Percentiles rank a stretch among this genome's conserved stretches.
These are phyloP conservation scores for Anguilla japonica DNA, from an alignment of 2,113 vertebrate species.

Conservation along the genomic window DNA sequence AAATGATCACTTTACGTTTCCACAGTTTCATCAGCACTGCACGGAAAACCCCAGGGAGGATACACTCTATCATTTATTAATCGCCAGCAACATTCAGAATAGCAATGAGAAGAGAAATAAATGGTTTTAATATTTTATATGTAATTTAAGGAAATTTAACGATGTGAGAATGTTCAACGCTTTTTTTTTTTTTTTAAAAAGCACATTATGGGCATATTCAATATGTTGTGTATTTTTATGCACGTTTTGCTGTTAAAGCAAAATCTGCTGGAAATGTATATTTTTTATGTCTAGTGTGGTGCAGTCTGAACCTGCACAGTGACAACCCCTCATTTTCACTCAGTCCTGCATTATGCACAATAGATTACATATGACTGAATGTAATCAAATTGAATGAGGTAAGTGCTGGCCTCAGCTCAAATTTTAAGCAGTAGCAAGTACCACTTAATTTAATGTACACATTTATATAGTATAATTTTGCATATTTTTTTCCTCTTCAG, in stretches of 20 bases:
- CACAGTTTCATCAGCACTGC: not conserved
- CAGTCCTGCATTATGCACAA: not conserved
- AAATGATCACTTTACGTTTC: not conserved
- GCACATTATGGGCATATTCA: no score
- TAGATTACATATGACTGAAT: not conserved
- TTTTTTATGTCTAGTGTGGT: not conserved
- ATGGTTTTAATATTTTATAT: no score
- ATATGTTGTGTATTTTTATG: no score
- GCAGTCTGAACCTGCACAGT: not conserved
- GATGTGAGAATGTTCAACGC: no score
- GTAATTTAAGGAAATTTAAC: no score
- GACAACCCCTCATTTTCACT: not conserved
- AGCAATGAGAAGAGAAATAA: no score
- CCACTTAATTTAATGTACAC: not conserved
- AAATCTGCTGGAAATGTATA: no score
- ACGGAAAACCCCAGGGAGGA: not conserved
- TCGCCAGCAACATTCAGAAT: no score
- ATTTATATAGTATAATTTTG: not conserved
- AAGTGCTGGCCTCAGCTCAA: not conserved
- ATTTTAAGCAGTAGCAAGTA: not conserved
- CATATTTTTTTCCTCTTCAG: not conserved
- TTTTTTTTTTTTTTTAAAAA: no score
- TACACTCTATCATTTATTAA: no score
- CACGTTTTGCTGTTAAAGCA: no score
- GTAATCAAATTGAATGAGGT: conserved; percentile 4